Percentiles rank a stretch among this genome's conserved stretches.
These are phyloP conservation scores for Caenorhabditis tropicalis DNA, from an alignment of 1,140 invertebrate genomes.

Conservation along the genomic window DNA sequence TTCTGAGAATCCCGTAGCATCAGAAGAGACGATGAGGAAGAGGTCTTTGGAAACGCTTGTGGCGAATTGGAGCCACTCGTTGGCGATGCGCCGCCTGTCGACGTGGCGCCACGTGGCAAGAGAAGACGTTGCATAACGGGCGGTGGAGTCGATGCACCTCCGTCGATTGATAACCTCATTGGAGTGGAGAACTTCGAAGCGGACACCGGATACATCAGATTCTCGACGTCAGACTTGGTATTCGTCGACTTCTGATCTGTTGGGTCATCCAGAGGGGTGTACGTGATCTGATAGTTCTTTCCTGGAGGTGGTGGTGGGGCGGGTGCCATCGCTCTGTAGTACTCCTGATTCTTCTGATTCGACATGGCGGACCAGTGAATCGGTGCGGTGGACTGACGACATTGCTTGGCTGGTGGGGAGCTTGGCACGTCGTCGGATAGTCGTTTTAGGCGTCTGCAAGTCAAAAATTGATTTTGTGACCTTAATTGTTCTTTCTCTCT, in stretches of 20 bases:
- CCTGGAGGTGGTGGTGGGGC: constrained; percentile 42
- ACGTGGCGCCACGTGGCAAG: constrained; percentile 15
- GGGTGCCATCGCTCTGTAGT: constrained; percentile 42
- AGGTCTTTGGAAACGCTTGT: not conserved
- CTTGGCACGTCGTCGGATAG: constrained; percentile 10
- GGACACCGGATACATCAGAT: not conserved
- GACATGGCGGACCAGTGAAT: not conserved
- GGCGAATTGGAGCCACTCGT: not conserved
- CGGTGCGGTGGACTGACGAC: constrained; percentile 36
- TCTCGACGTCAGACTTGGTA: constrained; percentile 25
- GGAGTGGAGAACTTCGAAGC: constrained; percentile 24
- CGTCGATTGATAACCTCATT: constrained; percentile 13
- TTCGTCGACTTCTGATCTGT: constrained; percentile 7
- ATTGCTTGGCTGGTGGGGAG: constrained; percentile 41
- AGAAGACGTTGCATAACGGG: not conserved
- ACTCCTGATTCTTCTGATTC: constrained; percentile 8
- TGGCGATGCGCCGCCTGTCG: constrained; percentile 21
- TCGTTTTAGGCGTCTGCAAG: constrained; percentile 41
- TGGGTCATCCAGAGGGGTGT: not conserved
- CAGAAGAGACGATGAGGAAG: constrained; percentile 12
- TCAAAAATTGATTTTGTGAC: no score
- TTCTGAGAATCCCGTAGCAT: constrained; percentile 37
- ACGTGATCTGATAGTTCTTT: constrained; percentile 49
- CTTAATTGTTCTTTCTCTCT: not conserved
- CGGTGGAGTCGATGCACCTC: not conserved